A percentile compares a stretch with the other conserved stretches of the same genome.
These are phyloP conservation scores for Sardina pilchardus DNA, from an alignment of 2,113 vertebrate species.

Conservation along the genomic window DNA sequence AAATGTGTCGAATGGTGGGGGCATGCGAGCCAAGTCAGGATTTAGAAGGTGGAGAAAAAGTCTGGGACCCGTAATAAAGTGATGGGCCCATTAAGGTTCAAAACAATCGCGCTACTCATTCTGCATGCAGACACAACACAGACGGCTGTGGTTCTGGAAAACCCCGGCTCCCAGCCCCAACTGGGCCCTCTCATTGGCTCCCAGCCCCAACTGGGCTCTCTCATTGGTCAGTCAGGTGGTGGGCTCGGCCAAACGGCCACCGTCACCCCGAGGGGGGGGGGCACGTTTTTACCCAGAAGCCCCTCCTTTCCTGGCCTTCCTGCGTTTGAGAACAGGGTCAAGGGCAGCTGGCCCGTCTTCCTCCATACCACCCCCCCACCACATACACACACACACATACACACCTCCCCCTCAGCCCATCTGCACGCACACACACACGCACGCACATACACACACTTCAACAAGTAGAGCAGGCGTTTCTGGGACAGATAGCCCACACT, in stretches of 20 bases:
- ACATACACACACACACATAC: neutral
- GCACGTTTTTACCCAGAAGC: neutral
- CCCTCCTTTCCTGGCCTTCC: conserved; percentile 21
- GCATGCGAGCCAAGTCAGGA: no score
- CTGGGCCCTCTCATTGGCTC: no score
- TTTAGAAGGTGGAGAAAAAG: no score
- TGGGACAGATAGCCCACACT: conserved; percentile 12
- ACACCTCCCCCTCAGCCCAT: no score
- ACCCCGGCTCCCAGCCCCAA: no score
- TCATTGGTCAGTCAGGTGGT: no score
- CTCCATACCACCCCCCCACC: neutral
- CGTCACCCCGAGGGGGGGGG: neutral
- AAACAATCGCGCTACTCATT: neutral
- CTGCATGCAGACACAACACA: neutral
- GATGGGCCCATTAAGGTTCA: neutral
- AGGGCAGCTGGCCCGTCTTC: conserved; percentile 51
- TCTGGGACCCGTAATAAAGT: neutral
- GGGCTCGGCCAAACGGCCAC: neutral
- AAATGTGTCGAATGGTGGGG: no score
- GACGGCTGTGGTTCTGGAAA: neutral
- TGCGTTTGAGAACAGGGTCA: conserved; percentile 55
- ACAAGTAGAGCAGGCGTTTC: conserved; percentile 33
- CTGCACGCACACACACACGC: conserved; percentile 11
- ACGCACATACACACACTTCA: conserved; percentile 26
- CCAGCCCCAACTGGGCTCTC: no score